These are phyloP conservation scores for Drosophila quadrilineata DNA, from an alignment of 1,140 invertebrate species.

Conservation along the genomic window DNA sequence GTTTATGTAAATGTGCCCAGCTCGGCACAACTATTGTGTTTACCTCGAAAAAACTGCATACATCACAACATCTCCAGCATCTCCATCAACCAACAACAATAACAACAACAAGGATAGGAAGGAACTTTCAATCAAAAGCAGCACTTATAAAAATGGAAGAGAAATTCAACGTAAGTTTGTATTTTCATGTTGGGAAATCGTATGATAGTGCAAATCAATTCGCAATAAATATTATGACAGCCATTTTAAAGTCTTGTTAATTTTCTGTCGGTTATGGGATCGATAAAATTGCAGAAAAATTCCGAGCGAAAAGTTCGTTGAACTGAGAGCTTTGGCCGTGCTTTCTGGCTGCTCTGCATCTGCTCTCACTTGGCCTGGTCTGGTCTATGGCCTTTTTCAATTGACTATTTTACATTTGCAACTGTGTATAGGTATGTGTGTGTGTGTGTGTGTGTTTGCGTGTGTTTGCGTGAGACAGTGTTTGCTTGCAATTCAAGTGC, in stretches of 20 bases:
- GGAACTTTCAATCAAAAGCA: conserved; percentile 33
- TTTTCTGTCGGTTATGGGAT: conserved; percentile 22
- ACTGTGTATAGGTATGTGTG: conserved; percentile 1
- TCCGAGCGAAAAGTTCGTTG: conserved; percentile 48
- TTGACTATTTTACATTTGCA: conserved; percentile 53
- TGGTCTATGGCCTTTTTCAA: conserved; percentile 42
- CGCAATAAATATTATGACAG: conserved; percentile 51
- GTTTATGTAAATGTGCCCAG: conserved; percentile 53
- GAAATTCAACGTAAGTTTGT: conserved; percentile 16
- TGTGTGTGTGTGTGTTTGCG: conserved; percentile 1
- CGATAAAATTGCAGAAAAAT: conserved; percentile 46
- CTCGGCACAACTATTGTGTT: conserved; percentile 21
- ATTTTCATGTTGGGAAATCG: conserved; percentile 25
- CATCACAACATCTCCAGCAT: conserved; percentile 12
- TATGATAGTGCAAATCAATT: conserved; percentile 34
- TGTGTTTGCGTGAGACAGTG: conserved; percentile 4
- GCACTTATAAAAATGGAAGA: not conserved
- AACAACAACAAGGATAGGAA: conserved; percentile 14
- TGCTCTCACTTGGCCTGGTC: conserved; percentile 11
- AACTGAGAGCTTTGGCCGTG: conserved; percentile 39
- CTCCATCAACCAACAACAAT: conserved; percentile 1
- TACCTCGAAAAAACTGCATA: conserved; percentile 23
- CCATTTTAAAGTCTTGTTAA: conserved; percentile 55
- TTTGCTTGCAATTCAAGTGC: conserved; percentile 45
- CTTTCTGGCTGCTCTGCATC: not conserved